Evolutionary conservation across 2,888 invertebrate species (phyloP), one percentile per base, ranked within the genome.

Genomic region (Aphidius colemani): DNA sequence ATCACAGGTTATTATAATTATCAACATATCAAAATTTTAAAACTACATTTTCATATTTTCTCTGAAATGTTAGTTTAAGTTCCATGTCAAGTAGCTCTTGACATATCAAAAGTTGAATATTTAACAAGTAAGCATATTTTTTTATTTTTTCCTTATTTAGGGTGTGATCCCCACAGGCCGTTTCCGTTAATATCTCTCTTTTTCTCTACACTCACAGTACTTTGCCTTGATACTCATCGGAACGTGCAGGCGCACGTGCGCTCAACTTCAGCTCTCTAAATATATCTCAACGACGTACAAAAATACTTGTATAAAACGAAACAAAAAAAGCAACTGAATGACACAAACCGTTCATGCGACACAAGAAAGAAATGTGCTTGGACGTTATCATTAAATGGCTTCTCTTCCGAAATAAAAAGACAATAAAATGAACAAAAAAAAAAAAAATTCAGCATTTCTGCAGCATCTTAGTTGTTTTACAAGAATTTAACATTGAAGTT

Each of bases 281-380:
- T 69, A 67, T 69, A 69, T 67, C 69, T 65, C 48, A 51, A 58
- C 61, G 59, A 60, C 64, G 59, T 53, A 53, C 64, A 66, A 69
- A 69, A 69, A 69, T 69, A 30, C 30, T 30, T 30, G 30, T 30
- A 5, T 30, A 30, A 30, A 30, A 5, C 3, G 30, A 30, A 30
- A 30, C 3, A 30, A 30, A 30, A 69, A 69, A 69, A 69, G 68
- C 65, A 68, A 30, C 30, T 30, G 30, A 57, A 68, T 66, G 68
- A 67, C 66, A 66, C 64, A 66, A 53, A 48, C 50, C 64, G 68
- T 67, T 64, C 69, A 68, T 67, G 68, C 68, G 67, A 68, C 69
- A 68, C 64, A 5, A 5, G 0, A 30, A 30, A 30, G 5, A 30
- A 30, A 30, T 5, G 4, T 5, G 30, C 30, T 5, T 30, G 5